These are phyloP conservation scores for Cataglyphis livida DNA, from an alignment of 2,888 invertebrate genomes.

Conservation along the genomic window DNA sequence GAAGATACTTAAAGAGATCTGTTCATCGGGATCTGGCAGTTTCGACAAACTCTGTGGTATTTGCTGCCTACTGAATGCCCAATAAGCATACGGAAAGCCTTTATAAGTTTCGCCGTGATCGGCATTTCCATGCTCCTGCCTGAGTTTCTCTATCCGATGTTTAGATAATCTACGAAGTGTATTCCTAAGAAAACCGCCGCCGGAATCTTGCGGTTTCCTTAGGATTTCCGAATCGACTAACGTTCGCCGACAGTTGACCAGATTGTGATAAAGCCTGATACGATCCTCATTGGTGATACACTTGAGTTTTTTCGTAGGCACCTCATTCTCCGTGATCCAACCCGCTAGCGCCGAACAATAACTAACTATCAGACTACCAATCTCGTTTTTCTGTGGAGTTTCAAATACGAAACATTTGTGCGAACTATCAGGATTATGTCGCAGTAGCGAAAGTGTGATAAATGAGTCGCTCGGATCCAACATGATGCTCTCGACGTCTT, in stretches of 20 bases:
- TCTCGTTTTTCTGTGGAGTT: slow-evolving; percentile 95
- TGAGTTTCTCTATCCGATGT: slow-evolving; percentile 92
- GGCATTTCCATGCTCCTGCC: slow-evolving; percentile 89
- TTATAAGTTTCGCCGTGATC: slow-evolving; percentile 94
- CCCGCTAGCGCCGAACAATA: slow-evolving; percentile 95
- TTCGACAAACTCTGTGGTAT: slow-evolving; percentile 94
- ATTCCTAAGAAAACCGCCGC: slow-evolving; percentile 95
- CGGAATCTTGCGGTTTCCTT: slow-evolving; percentile 93
- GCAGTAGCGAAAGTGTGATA: slow-evolving; percentile 94
- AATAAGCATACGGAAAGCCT: slow-evolving; percentile 94
- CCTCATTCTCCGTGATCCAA: slow-evolving; percentile 92
- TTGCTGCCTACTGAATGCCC: slow-evolving; percentile 95
- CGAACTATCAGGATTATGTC: slow-evolving; percentile 89
- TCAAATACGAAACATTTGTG: slow-evolving; percentile 97
- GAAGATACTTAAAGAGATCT: slow-evolving; percentile 95
- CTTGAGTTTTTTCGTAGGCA: slow-evolving; percentile 88
- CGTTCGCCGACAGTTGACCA: slow-evolving; percentile 93
- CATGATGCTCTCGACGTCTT: slow-evolving; percentile 95
- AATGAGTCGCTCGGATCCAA: slow-evolving; percentile 97
- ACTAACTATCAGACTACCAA: slow-evolving; percentile 96
- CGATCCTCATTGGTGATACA: slow-evolving; percentile 95
- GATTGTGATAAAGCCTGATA: slow-evolving; percentile 94
- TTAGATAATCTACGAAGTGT: slow-evolving; percentile 95
- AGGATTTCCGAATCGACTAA: slow-evolving; percentile 94
- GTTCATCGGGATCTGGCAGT: slow-evolving; percentile 94